Evolutionary conservation across 2,797 vertebrate species (phyloP), one percentile per base, ranked within the genome.

Genomic region (Enteromius radiatus): DNA sequence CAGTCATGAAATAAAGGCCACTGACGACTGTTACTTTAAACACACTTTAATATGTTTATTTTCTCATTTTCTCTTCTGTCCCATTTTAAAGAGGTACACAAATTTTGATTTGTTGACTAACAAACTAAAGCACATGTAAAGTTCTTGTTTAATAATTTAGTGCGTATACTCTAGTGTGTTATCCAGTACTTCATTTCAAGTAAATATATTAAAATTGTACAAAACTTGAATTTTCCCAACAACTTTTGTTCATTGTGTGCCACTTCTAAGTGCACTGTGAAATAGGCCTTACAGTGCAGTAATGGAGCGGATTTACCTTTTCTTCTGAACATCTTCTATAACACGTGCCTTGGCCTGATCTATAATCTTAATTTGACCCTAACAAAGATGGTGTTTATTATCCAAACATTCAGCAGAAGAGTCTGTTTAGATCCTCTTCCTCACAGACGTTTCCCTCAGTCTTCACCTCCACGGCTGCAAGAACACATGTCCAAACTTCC

Each of bases 401-500:
- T 81, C 68, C 56, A 69, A 52, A 82, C 59, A 64, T 78, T 82
- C 31, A 41, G 67, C 67, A 45, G 74, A 67, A 63, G 69, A 73
- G 67, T 64, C 59, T 73, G 79, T 81, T 81, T 80, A 71, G 78
- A 80, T 81, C 59, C 61, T 67, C 54, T 45, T 80, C 63, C 71
- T 63, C 77, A 84, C 69, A 78, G 65, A 78, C 41, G 10, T 77
- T 76, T 77, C 63, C 33, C 36, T 78, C 67, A 31, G 19, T 45
- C 69, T 31, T 28, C 74, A 45, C 77, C 82, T 63, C 69, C 74
- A 54, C 74, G 1, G 11, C 78, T 70, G 59, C 84, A 78, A 54
- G 26, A 49, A 76, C 61, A 73, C 69, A 78, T 80, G 74, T 77
- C 78, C 67, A 76, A 75, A 68, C 7, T 71, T 86, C 83, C 81